phyloP scores from a whole-genome alignment of 2,113 vertebrate genomes.

The Axis porcinus region DNA sequence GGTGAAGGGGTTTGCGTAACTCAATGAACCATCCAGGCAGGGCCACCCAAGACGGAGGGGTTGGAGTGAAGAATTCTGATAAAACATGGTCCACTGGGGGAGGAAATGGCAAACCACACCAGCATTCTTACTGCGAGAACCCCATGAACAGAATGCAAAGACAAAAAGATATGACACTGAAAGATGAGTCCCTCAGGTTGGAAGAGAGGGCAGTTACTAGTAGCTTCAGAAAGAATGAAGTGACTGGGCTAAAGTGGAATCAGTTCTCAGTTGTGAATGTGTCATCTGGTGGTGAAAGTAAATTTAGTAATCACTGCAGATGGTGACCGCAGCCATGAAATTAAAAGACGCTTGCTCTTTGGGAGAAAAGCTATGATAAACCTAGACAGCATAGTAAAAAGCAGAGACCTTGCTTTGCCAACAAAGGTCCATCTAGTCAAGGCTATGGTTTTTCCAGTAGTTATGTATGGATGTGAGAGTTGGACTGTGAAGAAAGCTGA shows the following conservation, averaged over 20 bases:
- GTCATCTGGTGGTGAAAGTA: not conserved
- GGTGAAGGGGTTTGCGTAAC: not conserved
- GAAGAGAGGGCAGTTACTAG: not conserved
- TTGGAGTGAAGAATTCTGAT: not conserved
- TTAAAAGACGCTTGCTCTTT: not conserved
- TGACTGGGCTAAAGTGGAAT: not conserved
- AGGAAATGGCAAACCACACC: not conserved
- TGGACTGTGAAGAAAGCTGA: not conserved
- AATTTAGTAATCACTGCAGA: not conserved
- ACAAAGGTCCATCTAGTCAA: not conserved
- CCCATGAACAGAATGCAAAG: not conserved
- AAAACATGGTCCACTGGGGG: not conserved
- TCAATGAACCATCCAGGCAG: not conserved
- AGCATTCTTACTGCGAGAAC: not conserved
- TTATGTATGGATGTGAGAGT: not conserved
- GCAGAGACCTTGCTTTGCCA: not conserved
- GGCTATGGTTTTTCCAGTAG: not conserved
- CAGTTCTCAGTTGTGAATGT: not conserved
- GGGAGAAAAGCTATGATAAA: not conserved
- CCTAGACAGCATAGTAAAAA: not conserved
- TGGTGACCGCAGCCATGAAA: accelerated
- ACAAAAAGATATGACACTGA: not conserved
- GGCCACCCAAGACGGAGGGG: not conserved
- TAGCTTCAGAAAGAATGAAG: not conserved
- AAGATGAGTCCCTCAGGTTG: not conserved